A percentile compares a stretch with the other conserved stretches of the same genome.
phyloP scores from a whole-genome alignment of 2,113 vertebrate genomes.

The Coptodon rendalli region DNA sequence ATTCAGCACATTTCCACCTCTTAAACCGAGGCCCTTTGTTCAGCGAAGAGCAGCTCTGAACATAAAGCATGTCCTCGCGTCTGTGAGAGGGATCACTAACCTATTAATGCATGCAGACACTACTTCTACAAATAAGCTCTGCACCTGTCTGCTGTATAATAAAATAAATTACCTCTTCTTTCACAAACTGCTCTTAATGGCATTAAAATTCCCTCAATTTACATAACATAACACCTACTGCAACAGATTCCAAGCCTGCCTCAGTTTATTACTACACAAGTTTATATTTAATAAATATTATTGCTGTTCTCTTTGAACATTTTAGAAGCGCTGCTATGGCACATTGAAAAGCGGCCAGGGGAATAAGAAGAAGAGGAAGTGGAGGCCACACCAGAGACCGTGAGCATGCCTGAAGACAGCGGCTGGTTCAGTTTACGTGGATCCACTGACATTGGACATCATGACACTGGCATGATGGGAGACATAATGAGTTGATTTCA shows the following conservation, averaged over 20 bases:
- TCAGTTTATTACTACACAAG: background rate
- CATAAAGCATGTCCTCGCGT: background rate
- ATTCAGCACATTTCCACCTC: background rate
- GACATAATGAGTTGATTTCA: background rate
- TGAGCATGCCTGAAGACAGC: background rate
- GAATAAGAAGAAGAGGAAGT: background rate
- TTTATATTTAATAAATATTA: background rate
- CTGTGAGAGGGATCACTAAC: background rate
- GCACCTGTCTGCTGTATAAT: background rate
- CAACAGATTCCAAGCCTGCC: background rate
- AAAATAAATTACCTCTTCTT: slow-evolving; percentile 21
- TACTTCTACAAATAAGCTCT: slow-evolving; percentile 20
- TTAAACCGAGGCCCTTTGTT: background rate
- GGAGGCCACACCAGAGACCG: background rate
- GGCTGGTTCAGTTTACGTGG: background rate
- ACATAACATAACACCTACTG: background rate
- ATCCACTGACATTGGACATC: background rate
- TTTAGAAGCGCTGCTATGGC: background rate
- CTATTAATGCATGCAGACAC: background rate
- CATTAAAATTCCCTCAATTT: background rate
- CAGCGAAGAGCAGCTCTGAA: background rate
- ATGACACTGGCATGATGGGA: background rate
- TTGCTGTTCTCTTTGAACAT: slow-evolving; percentile 1
- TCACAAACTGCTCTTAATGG: background rate
- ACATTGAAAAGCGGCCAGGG: background rate